Conservation (phyloP, 2,797 vertebrate species). For the Enteromius radiatus region DNA sequence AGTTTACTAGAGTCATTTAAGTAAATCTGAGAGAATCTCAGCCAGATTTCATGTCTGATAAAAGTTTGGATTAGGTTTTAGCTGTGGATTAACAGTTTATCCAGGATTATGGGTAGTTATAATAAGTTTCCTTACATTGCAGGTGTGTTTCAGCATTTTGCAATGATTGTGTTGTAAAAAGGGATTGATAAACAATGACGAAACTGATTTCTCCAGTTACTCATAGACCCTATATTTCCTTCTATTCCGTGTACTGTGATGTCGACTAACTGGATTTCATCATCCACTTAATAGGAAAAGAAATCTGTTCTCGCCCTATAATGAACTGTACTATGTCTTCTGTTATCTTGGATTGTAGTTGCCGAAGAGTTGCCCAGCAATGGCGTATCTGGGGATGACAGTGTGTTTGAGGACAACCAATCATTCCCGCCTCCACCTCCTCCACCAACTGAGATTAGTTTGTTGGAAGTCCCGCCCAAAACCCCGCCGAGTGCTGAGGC, state of each 20-base stretch:
- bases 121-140: not conserved
- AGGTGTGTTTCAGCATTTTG: constrained; percentile 12
- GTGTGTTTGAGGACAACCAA: constrained; percentile 79
- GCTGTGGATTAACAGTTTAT: constrained; percentile 23
- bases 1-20: not conserved
- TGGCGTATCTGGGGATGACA: constrained; percentile 74
- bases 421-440: constrained; percentile 79
- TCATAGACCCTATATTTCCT: not conserved
- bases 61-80: constrained; percentile 6
- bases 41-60: constrained; percentile 8
- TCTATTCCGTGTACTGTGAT: not conserved
- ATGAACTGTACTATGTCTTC: constrained; percentile 25
- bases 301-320: not conserved
- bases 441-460: constrained; percentile 83
- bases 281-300: not conserved
- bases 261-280: not conserved
- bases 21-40: constrained; percentile 24
- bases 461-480: constrained; percentile 85
- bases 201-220: not conserved
- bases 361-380: constrained; percentile 81
- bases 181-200: not conserved
- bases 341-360: constrained; percentile 66
- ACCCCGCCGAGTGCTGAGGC: constrained; percentile 70
- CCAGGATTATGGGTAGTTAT: constrained; percentile 11
- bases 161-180: not conserved